These are phyloP conservation scores for Eulemur albifrons DNA, from an alignment of 2,797 vertebrate genomes.

Conservation along the genomic window DNA sequence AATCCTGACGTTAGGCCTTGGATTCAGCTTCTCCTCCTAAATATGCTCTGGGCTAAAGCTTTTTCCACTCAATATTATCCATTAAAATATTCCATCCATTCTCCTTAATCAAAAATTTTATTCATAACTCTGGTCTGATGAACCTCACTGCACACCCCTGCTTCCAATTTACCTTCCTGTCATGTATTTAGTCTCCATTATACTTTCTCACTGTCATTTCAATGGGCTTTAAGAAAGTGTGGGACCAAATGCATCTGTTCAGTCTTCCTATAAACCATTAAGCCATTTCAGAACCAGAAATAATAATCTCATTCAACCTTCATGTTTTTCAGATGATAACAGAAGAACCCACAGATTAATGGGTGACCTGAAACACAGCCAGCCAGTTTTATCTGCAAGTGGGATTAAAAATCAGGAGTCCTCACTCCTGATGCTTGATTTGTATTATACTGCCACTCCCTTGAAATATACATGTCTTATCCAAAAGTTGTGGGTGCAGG, in stretches of 20 bases:
- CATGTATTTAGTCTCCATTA: neutral
- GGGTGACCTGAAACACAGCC: neutral
- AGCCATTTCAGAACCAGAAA: neutral
- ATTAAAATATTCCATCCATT: neutral
- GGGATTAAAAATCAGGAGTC: neutral
- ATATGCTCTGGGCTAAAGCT: neutral
- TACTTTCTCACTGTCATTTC: neutral
- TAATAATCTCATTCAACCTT: neutral
- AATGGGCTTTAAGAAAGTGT: neutral
- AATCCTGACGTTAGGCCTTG: neutral
- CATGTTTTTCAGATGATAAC: neutral
- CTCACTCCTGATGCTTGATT: neutral
- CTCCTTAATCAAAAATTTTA: neutral
- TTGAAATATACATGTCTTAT: neutral
- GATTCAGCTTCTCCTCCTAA: neutral
- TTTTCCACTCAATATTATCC: neutral
- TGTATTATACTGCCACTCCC: neutral
- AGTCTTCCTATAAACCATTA: neutral
- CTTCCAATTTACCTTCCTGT: neutral
- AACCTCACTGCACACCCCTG: neutral
- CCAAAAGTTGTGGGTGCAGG: neutral
- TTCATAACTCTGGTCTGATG: neutral
- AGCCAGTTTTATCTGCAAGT: neutral
- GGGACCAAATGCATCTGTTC: neutral
- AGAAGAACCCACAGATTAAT: neutral